phyloP scores from a whole-genome alignment of 2,888 invertebrate species.

The Xylota segnis region DNA sequence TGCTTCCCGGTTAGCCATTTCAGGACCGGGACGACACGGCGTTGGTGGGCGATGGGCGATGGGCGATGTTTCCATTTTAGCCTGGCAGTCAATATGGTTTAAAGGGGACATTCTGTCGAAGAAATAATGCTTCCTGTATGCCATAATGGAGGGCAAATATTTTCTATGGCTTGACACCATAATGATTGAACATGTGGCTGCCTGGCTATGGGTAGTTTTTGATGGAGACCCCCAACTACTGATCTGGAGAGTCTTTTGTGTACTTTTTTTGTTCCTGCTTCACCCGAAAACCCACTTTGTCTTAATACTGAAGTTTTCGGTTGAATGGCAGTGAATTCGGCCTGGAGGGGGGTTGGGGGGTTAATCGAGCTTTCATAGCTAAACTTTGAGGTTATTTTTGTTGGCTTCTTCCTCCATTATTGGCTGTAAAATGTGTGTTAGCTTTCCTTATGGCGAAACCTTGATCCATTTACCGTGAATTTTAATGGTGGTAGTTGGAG shows the following conservation, averaged over 20 bases:
- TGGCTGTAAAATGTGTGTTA: conserved; percentile 5
- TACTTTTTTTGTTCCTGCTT: not conserved
- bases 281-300: not conserved
- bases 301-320: conserved; percentile 23
- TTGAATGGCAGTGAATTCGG: conserved; percentile 32
- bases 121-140: conserved; percentile 56
- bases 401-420: not conserved
- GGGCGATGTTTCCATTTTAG: conserved; percentile 1
- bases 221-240: conserved; percentile 6
- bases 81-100: conserved; percentile 28
- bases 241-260: not conserved
- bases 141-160: conserved; percentile 56
- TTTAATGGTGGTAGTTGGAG: not conserved
- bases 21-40: not conserved
- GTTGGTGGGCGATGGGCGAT: no score
- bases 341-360: conserved; percentile 19
- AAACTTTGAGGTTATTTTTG: conserved; percentile 34
- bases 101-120: conserved; percentile 47
- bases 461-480: conserved; percentile 23
- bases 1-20: conserved; percentile 28
- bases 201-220: not conserved
- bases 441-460: not conserved
- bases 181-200: conserved; percentile 68
- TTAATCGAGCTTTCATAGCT: conserved; percentile 42
- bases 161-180: conserved; percentile 50